Conservation (phyloP, 2,113 vertebrate genomes). For the Microtus richardsoni region DNA sequence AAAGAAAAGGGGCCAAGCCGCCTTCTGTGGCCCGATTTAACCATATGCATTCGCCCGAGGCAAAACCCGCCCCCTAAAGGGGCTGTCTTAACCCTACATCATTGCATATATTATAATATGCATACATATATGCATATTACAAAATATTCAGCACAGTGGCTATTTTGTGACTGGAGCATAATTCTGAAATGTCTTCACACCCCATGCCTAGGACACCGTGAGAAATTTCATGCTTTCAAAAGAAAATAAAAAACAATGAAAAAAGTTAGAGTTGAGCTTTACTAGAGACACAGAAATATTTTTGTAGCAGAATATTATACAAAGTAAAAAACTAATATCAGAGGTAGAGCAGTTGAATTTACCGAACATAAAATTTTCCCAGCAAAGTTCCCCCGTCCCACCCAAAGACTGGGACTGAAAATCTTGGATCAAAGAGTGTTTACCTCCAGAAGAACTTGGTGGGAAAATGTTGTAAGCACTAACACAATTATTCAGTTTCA, state of each 20-base stretch:
- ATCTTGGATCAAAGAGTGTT: slow-evolving; percentile 27
- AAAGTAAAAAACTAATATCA: background rate
- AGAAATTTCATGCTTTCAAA: background rate
- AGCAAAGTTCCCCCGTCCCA: background rate
- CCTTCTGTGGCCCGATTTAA: too few relatives aligned
- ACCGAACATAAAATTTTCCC: background rate
- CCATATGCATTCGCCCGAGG: too few relatives aligned
- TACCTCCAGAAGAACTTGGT: slow-evolving; percentile 43
- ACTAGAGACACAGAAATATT: background rate
- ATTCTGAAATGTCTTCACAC: background rate
- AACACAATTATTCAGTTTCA: slow-evolving; percentile 70
- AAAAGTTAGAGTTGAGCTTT: background rate
- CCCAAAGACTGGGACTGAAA: background rate
- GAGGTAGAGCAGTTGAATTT: background rate
- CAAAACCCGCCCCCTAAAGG: too few relatives aligned
- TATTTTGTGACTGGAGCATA: background rate
- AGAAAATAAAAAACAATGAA: background rate
- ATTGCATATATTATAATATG: too few relatives aligned
- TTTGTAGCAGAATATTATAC: background rate
- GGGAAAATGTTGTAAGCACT: slow-evolving; percentile 54
- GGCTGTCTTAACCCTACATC: too few relatives aligned
- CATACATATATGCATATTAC: too few relatives aligned
- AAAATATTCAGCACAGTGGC: background rate
- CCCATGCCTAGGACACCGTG: background rate
- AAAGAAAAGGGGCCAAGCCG: too few relatives aligned